These are phyloP conservation scores for Nesidiocoris tenuis DNA, from an alignment of 2,888 invertebrate species.

Conservation along the genomic window DNA sequence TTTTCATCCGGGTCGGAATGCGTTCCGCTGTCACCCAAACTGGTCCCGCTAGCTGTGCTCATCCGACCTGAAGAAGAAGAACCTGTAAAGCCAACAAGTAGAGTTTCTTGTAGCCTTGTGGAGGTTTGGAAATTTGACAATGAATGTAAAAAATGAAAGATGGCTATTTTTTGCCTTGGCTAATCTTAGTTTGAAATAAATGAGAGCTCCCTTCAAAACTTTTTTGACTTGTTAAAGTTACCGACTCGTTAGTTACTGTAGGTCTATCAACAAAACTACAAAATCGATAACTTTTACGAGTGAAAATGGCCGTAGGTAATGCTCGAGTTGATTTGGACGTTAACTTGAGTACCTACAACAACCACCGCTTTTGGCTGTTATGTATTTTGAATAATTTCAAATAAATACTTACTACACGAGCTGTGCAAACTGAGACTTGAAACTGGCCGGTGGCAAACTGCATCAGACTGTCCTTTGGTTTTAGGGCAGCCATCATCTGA, in stretches of 20 bases:
- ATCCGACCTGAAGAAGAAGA: constrained; percentile 76
- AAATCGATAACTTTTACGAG: too few species aligned
- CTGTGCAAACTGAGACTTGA: constrained; percentile 69
- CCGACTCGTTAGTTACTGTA: too few species aligned
- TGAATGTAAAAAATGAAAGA: too few species aligned
- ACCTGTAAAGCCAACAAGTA: constrained; percentile 56
- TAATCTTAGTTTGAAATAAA: too few species aligned
- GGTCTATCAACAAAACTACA: too few species aligned
- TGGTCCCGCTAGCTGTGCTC: constrained; percentile 74
- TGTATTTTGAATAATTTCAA: constrained; percentile 2
- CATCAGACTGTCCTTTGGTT: constrained; percentile 26
- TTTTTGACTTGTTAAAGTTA: too few species aligned
- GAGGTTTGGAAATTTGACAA: not conserved
- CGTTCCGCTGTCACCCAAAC: constrained; percentile 79
- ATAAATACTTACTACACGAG: constrained; percentile 60
- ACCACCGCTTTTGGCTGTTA: not conserved
- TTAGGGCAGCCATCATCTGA: constrained; percentile 42
- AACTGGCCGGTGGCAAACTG: constrained; percentile 60
- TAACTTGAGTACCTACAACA: too few species aligned
- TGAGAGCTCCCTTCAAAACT: too few species aligned
- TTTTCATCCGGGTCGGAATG: constrained; percentile 82
- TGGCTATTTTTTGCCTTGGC: too few species aligned
- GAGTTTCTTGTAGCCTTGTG: not conserved
- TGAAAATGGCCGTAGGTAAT: too few species aligned
- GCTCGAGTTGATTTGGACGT: too few species aligned